Evolutionary conservation across 1,140 invertebrate genomes (phyloP).

Genomic region (Himalopsyche phryganea): DNA sequence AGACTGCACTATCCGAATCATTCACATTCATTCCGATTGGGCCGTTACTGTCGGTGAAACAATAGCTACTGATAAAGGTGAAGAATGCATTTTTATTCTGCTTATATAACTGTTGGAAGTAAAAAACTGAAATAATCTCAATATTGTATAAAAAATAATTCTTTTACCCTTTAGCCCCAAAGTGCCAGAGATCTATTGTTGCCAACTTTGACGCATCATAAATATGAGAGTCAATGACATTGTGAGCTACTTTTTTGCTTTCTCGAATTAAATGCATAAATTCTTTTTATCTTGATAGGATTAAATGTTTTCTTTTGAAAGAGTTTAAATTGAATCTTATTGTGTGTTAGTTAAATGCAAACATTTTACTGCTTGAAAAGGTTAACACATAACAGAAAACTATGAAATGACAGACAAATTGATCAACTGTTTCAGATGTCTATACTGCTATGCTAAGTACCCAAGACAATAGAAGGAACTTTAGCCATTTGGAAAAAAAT

Average conservation of each 20-base stretch:
- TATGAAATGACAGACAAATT: too few species aligned
- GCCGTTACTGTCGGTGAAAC: conserved; percentile 42
- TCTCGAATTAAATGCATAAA: neutral
- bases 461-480: too few species aligned
- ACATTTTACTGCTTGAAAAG: too few species aligned
- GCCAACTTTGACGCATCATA: neutral
- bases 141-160: neutral
- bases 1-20: conserved; percentile 37
- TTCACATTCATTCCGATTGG: conserved; percentile 45
- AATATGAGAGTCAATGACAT: too few species aligned
- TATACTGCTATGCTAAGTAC: too few species aligned
- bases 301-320: too few species aligned
- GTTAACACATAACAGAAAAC: too few species aligned
- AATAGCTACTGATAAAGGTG: conserved; percentile 42
- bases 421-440: too few species aligned
- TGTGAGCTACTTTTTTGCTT: neutral
- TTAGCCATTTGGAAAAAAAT: too few species aligned
- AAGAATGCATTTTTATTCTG: neutral
- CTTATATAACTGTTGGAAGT: neutral
- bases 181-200: neutral
- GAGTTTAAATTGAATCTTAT: too few species aligned
- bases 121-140: neutral
- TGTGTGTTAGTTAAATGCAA: too few species aligned
- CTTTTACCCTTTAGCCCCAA: neutral
- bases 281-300: too few species aligned